phyloP scores from a whole-genome alignment of 1,140 invertebrate genomes.

The Brachionus plicatilis region DNA sequence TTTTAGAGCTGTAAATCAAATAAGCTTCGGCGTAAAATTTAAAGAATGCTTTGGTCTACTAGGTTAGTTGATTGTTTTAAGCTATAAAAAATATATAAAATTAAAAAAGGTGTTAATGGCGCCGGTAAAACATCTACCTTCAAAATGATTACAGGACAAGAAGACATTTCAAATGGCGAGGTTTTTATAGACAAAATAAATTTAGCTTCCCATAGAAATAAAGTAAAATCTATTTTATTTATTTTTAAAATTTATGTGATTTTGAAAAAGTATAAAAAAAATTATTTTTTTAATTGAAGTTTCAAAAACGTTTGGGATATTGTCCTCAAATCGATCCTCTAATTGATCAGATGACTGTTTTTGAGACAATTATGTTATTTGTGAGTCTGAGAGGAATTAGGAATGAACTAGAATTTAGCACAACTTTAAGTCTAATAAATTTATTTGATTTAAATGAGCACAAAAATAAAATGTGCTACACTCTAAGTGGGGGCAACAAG shows the following conservation, averaged over 20 bases:
- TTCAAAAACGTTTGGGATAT: conserved; percentile 44
- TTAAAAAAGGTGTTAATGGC: conserved; percentile 23
- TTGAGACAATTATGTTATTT: not conserved
- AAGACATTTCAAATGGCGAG: not conserved
- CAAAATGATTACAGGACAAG: conserved; percentile 41
- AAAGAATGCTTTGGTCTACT: conserved; percentile 37
- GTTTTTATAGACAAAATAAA: conserved; percentile 51
- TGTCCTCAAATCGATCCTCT: conserved; percentile 41
- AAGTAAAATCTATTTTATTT: not conserved
- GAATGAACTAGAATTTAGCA: conserved; percentile 45
- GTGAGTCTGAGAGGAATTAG: conserved; percentile 39
- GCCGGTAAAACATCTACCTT: conserved; percentile 45
- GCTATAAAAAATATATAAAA: no score
- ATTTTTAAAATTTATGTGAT: no score
- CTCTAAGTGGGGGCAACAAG: conserved; percentile 54
- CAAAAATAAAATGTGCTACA: conserved; percentile 52
- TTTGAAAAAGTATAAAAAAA: not conserved
- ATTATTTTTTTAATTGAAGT: not conserved
- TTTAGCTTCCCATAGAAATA: not conserved
- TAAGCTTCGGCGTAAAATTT: not conserved
- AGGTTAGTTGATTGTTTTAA: not conserved
- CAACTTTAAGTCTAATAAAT: conserved; percentile 42
- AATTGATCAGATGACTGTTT: conserved; percentile 35
- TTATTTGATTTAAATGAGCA: conserved; percentile 14
- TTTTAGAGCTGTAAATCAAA: not conserved